Conservation (phyloP, 2,888 invertebrate species). For the Caenorhabditis panamensis region DNA sequence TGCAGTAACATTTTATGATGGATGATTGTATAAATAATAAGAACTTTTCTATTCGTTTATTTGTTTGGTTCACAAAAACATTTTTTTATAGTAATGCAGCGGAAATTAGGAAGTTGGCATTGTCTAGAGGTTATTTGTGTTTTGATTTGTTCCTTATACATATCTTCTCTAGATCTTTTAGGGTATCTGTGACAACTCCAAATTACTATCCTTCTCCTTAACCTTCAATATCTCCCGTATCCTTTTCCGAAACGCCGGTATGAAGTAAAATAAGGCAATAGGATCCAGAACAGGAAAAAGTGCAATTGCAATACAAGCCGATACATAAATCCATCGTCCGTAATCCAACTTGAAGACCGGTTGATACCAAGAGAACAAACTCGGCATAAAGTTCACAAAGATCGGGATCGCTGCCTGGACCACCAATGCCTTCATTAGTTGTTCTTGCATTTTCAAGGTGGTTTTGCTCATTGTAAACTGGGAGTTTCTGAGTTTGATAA, state of each 20-base stretch:
- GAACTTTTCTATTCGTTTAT: too few relatives aligned
- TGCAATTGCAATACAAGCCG: not conserved
- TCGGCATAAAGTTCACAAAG: slow-evolving; percentile 14
- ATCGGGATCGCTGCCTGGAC: slow-evolving; percentile 22
- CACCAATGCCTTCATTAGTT: slow-evolving; percentile 20
- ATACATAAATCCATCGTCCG: slow-evolving; percentile 12
- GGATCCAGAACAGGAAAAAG: slow-evolving; percentile 25
- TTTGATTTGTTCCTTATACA: too few relatives aligned
- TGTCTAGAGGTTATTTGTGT: too few relatives aligned
- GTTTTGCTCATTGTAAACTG: slow-evolving; percentile 7
- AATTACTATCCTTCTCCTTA: not conserved
- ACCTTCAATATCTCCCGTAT: slow-evolving; percentile 1
- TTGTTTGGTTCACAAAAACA: too few relatives aligned
- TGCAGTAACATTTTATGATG: too few relatives aligned
- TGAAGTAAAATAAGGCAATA: not conserved
- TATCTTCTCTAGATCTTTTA: too few relatives aligned
- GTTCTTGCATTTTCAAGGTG: slow-evolving; percentile 18
- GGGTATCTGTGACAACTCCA: too few relatives aligned
- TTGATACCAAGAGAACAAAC: slow-evolving; percentile 6
- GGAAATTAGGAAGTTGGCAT: too few relatives aligned
- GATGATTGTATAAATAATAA: not conserved
- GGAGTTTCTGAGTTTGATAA: not conserved
- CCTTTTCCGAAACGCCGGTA: not conserved
- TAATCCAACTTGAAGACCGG: slow-evolving; percentile 5
- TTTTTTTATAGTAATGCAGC: too few relatives aligned